Conservation (phyloP, 2,113 vertebrate genomes). For the Leucopternis melanops region DNA sequence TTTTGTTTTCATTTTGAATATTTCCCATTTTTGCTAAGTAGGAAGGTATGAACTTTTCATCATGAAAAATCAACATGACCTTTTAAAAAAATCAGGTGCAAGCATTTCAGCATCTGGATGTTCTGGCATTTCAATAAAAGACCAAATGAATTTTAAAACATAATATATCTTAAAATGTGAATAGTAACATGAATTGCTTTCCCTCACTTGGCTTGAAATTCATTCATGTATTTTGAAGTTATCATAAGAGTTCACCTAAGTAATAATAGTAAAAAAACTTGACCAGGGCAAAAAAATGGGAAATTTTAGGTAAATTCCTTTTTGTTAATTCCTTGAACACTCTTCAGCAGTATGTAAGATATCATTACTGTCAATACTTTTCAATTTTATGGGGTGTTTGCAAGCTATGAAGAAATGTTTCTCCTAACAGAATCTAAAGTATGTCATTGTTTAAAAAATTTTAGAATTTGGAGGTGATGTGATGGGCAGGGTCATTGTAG, state of each 20-base stretch:
- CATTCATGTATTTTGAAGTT: neutral
- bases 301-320: neutral
- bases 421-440: neutral
- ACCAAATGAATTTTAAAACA: neutral
- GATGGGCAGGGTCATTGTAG: neutral
- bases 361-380: neutral
- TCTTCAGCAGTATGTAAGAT: neutral
- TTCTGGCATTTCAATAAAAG: conserved; percentile 11
- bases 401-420: neutral
- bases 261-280: neutral
- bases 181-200: neutral
- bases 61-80: conserved; percentile 39
- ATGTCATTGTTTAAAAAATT: neutral
- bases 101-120: neutral
- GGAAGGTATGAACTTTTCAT: neutral
- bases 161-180: neutral
- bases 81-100: conserved; percentile 20
- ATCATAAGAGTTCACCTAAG: neutral
- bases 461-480: neutral
- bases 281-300: neutral
- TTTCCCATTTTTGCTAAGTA: neutral
- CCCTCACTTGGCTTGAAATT: neutral
- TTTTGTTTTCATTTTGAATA: neutral
- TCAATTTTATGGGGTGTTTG: neutral
- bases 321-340: neutral